These are phyloP conservation scores for Eudemis profundana DNA, from an alignment of 2,888 invertebrate species.

Conservation along the genomic window DNA sequence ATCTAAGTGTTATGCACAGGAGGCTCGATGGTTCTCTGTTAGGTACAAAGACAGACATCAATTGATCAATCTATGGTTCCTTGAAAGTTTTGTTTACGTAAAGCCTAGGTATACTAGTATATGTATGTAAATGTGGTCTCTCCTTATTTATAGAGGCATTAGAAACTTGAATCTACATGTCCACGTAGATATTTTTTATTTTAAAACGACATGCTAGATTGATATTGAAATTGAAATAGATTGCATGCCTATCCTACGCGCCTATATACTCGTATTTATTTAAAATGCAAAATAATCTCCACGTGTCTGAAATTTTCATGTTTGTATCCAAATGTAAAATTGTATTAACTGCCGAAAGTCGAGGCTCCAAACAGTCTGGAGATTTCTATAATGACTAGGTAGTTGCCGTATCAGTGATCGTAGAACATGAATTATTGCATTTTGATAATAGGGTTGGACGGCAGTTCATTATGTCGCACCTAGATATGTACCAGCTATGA, in stretches of 20 bases:
- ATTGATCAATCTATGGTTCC: conserved; percentile 25
- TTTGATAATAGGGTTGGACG: conserved; percentile 1
- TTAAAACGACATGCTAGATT: no score
- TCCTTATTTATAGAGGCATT: no score
- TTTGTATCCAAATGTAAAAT: no score
- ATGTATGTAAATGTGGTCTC: neutral
- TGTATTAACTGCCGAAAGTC: neutral
- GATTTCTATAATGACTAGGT: conserved; percentile 6
- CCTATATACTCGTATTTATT: no score
- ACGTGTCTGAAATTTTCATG: no score
- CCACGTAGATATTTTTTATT: no score
- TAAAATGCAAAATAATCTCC: no score
- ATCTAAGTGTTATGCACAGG: conserved; percentile 15
- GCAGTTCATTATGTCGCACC: neutral
- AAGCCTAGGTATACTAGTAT: conserved; percentile 6
- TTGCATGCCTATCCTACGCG: no score
- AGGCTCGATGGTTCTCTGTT: conserved; percentile 27
- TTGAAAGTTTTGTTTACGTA: conserved; percentile 14
- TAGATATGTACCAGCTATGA: conserved; percentile 34
- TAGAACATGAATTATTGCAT: conserved; percentile 8
- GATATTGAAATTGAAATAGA: no score
- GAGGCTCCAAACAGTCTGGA: neutral
- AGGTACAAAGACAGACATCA: conserved; percentile 28
- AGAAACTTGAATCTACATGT: no score
- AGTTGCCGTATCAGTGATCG: neutral